Evolutionary conservation across 2,888 invertebrate species (phyloP).

Genomic region (Philonicus albiceps): DNA sequence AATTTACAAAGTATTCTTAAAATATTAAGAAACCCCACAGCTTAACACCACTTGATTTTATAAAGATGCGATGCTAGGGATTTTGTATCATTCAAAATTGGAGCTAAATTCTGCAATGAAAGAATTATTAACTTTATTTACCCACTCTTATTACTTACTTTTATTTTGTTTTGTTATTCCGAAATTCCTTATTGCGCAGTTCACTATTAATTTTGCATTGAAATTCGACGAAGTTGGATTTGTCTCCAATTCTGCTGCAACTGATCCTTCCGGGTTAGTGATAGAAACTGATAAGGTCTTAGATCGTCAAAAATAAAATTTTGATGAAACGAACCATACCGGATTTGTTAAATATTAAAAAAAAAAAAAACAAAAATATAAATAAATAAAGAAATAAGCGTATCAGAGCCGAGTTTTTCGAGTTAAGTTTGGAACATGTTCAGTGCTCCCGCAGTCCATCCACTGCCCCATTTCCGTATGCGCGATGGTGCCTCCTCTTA

Average conservation of each 20-base stretch:
- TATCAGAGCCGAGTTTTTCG: background rate
- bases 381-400: too few relatives aligned
- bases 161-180: too few relatives aligned
- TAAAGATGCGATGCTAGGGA: background rate
- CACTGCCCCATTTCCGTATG: background rate
- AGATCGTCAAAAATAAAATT: background rate
- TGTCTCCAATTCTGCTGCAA: background rate
- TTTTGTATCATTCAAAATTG: background rate
- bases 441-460: background rate
- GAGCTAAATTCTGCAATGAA: background rate
- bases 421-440: background rate
- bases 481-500: background rate
- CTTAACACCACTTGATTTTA: too few relatives aligned
- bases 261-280: background rate
- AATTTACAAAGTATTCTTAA: too few relatives aligned
- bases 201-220: background rate
- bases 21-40: too few relatives aligned
- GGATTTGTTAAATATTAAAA: background rate
- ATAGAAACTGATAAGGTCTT: background rate
- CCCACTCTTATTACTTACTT: background rate
- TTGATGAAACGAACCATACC: background rate
- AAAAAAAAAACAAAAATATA: too few relatives aligned
- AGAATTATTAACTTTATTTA: background rate
- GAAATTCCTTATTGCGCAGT: background rate
- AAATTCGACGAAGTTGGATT: background rate